These are phyloP conservation scores for Syrmaticus mikado DNA, from an alignment of 2,113 vertebrate genomes.

Conservation along the genomic window DNA sequence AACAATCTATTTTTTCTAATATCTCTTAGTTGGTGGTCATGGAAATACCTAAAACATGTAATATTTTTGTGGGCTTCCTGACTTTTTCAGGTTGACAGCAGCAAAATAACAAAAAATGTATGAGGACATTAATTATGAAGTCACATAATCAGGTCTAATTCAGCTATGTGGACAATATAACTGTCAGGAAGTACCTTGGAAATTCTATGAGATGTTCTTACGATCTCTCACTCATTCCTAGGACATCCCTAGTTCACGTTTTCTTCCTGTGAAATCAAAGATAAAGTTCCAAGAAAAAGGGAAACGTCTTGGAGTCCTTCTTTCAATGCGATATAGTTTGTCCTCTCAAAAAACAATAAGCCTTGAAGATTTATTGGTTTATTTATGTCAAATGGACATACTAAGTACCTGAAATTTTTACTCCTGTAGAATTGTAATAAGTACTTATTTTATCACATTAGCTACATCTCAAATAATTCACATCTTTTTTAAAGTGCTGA, in stretches of 20 bases:
- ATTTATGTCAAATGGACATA: neutral
- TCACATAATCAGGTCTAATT: neutral
- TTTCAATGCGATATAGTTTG: neutral
- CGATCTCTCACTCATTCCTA: slow-evolving; percentile 51
- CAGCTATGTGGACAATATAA: neutral
- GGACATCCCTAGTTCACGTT: slow-evolving; percentile 5
- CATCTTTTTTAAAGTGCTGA: neutral
- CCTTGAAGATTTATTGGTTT: neutral
- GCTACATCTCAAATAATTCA: neutral
- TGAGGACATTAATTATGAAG: slow-evolving; percentile 17
- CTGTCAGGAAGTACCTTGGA: slow-evolving; percentile 24
- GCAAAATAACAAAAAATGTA: neutral
- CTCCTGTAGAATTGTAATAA: neutral
- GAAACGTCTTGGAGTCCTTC: neutral
- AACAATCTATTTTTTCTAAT: slow-evolving; percentile 21
- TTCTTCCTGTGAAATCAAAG: neutral
- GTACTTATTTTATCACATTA: too few species aligned
- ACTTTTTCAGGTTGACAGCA: neutral
- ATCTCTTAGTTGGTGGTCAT: neutral
- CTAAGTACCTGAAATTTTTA: neutral
- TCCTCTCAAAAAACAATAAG: neutral
- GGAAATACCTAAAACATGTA: neutral
- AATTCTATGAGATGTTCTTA: slow-evolving; percentile 54
- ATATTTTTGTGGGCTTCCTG: neutral
- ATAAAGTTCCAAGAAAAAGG: neutral